Evolutionary conservation across 2,888 invertebrate species (phyloP).

Genomic region (Campoletis raptor): DNA sequence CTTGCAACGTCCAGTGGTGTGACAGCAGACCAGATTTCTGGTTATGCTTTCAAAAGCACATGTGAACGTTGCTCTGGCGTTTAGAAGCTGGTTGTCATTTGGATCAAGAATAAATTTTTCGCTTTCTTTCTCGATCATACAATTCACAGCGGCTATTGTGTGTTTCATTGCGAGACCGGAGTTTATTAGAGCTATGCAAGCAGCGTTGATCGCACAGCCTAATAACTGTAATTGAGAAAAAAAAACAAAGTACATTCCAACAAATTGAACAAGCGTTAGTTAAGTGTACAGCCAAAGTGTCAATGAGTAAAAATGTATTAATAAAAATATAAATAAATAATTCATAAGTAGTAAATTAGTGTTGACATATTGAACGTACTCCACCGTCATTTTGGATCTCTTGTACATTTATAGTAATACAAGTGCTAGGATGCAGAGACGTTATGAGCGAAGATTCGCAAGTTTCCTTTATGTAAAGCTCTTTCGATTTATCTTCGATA

Average conservation of each 20-base stretch:
- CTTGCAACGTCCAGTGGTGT: slow-evolving; percentile 90
- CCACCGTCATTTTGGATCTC: slow-evolving; percentile 94
- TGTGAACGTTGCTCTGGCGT: slow-evolving; percentile 88
- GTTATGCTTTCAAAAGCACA: slow-evolving; percentile 91
- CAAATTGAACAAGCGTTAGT: neutral
- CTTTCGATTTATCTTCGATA: slow-evolving; percentile 90
- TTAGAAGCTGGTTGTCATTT: slow-evolving; percentile 84
- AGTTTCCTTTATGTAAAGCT: slow-evolving; percentile 91
- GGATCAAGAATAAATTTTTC: slow-evolving; percentile 89
- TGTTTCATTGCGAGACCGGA: slow-evolving; percentile 94
- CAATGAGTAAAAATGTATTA: too few species aligned
- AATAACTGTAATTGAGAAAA: slow-evolving; percentile 87
- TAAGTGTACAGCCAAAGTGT: too few species aligned
- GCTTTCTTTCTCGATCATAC: slow-evolving; percentile 88
- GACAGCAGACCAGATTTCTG: slow-evolving; percentile 87
- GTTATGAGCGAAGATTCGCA: slow-evolving; percentile 91
- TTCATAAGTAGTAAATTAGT: neutral
- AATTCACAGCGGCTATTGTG: slow-evolving; percentile 92
- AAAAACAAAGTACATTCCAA: neutral
- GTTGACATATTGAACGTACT: slow-evolving; percentile 85
- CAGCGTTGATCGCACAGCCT: slow-evolving; percentile 93
- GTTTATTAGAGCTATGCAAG: slow-evolving; percentile 93
- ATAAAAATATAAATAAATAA: neutral
- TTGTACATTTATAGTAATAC: slow-evolving; percentile 92
- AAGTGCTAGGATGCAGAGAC: slow-evolving; percentile 92